Evolutionary conservation across 2,113 vertebrate genomes (phyloP), one percentile per base, ranked within the genome.

Genomic region (Pangasianodon gigas): DNA sequence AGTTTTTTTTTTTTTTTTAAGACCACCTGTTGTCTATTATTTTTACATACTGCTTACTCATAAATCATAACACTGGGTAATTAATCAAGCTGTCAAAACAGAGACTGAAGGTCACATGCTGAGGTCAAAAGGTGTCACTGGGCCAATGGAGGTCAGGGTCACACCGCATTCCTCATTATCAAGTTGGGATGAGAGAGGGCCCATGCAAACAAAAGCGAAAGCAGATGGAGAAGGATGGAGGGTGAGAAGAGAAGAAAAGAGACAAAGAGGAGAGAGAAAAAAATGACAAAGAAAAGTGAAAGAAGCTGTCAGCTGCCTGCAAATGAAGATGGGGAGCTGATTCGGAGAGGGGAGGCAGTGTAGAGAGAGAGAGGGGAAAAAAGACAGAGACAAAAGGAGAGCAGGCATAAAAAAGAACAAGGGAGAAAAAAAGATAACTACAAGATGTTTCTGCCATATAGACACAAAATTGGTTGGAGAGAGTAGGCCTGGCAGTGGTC

Each of bases 81-180:
- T 99, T 99, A 99, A 99, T 99, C 98, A 99, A 99, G 97, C 98
- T 99, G 98, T 99, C 98, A 99, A 98, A 98, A 97, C 96, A 95
- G 96, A 96, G 97, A 97, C 96, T 94, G 97, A 95, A 96, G 97
- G 98, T 98, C 97, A 97, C 96, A 95, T 96, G 96, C 96, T 95
- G 94, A 95, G 97, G 98, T 98, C 98, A 97, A 95, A 97, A 98
- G 98, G 98, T 97, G 97, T 94, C 94, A 94, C 95, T 96, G 96
- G 98, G 97, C 97, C 97, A 97, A 97, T 97, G 96, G 97, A 98
- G 98, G 98, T 99, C 98, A 99, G 98, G 98, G 98, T 99, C 97
- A 99, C 98, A 98, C 97, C 94, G 95, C 98, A 99, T 99, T 99
- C 98, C 98, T 99, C 98, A 99, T 99, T 99, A 98, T 98, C 98